Percentiles rank a stretch among this genome's conserved stretches.
These are phyloP conservation scores for Dreissena polymorpha DNA, from an alignment of 1,140 invertebrate species.

Conservation along the genomic window DNA sequence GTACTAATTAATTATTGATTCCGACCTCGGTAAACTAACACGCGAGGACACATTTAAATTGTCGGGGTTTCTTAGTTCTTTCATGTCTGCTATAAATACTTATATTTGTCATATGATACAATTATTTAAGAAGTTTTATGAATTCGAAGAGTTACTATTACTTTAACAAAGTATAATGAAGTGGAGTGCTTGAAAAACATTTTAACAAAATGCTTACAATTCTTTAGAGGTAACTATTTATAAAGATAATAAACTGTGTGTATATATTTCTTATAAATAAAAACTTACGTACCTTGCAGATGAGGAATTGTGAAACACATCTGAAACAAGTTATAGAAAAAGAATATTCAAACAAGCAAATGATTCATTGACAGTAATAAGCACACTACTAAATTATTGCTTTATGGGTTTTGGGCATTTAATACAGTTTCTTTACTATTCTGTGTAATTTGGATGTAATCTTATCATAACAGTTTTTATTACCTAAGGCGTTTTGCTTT, in stretches of 20 bases:
- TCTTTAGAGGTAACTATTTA: background rate
- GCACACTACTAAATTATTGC: too few species aligned
- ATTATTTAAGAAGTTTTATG: background rate
- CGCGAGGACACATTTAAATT: background rate
- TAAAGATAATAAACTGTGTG: background rate
- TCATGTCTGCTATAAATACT: background rate
- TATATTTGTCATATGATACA: background rate
- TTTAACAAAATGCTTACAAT: background rate
- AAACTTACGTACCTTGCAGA: constrained; percentile 26
- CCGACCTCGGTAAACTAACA: background rate
- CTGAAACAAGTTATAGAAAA: constrained; percentile 11
- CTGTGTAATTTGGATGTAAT: too few species aligned
- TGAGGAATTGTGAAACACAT: constrained; percentile 44
- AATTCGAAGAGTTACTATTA: background rate
- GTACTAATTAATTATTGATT: background rate
- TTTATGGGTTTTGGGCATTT: too few species aligned
- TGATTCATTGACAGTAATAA: too few species aligned
- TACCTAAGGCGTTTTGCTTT: too few species aligned
- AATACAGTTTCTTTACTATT: too few species aligned
- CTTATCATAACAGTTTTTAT: too few species aligned
- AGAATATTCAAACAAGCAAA: too few species aligned
- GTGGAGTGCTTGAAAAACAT: background rate
- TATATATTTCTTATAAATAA: background rate
- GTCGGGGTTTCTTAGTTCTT: background rate
- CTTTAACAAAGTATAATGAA: background rate